A percentile compares a stretch with the other conserved stretches of the same genome.
Evolutionary conservation across 1,140 invertebrate genomes (phyloP).

Genomic region (Drosophila tani): DNA sequence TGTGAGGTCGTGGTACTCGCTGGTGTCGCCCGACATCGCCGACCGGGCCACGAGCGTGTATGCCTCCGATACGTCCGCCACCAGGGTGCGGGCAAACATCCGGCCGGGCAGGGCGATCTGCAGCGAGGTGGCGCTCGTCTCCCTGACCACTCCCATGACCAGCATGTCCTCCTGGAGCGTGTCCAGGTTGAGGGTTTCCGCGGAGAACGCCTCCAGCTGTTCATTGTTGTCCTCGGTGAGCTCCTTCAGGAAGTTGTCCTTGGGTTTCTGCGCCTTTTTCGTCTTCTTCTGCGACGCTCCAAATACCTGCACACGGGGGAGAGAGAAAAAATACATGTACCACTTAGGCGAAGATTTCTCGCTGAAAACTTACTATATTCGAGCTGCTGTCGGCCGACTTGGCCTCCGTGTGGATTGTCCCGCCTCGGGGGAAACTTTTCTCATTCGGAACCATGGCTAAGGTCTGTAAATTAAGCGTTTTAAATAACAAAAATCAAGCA

Average conservation of each 20-base stretch:
- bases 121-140: slow-evolving; percentile 52
- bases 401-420: slow-evolving; percentile 43
- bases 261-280: slow-evolving; percentile 63
- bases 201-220: slow-evolving; percentile 69
- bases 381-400: slow-evolving; percentile 37
- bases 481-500: slow-evolving; percentile 45
- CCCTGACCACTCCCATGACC: slow-evolving; percentile 78
- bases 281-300: slow-evolving; percentile 77
- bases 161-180: slow-evolving; percentile 81
- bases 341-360: background rate
- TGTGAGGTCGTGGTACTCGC: slow-evolving; percentile 68
- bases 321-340: background rate
- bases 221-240: slow-evolving; percentile 34
- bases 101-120: slow-evolving; percentile 86
- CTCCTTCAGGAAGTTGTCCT: slow-evolving; percentile 38
- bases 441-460: slow-evolving; percentile 57
- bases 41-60: slow-evolving; percentile 85
- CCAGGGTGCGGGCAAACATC: slow-evolving; percentile 84
- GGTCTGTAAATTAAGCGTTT: slow-evolving; percentile 28
- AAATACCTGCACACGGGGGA: slow-evolving; percentile 59
- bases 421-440: slow-evolving; percentile 83
- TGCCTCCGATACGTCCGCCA: slow-evolving; percentile 85
- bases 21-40: slow-evolving; percentile 62
- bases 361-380: slow-evolving; percentile 64
- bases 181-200: slow-evolving; percentile 72